Evolutionary conservation across 2,888 invertebrate species (phyloP).

Genomic region (Drosophila percnosoma): DNA sequence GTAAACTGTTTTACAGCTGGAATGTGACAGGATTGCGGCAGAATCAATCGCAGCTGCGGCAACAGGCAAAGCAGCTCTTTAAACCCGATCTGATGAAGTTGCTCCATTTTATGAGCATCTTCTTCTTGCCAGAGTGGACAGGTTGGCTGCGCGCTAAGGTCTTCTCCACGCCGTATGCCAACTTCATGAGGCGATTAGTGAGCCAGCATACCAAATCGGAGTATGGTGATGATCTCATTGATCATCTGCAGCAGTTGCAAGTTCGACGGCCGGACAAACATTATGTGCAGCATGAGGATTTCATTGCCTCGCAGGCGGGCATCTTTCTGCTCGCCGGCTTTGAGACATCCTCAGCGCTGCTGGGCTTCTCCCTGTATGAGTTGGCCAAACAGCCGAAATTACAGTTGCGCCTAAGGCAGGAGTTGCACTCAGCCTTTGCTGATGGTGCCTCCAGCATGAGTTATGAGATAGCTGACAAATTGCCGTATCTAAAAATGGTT

Average conservation of each 20-base stretch:
- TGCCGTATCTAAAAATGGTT: slow-evolving; percentile 85
- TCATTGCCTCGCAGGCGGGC: slow-evolving; percentile 81
- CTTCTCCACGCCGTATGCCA: slow-evolving; percentile 62
- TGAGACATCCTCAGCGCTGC: slow-evolving; percentile 83
- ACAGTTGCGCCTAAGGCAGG: slow-evolving; percentile 83
- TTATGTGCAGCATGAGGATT: slow-evolving; percentile 70
- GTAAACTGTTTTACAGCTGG: slow-evolving; percentile 74
- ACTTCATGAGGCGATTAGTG: slow-evolving; percentile 83
- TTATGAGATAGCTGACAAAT: slow-evolving; percentile 82
- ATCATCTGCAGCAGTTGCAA: slow-evolving; percentile 83
- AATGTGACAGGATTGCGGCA: slow-evolving; percentile 71
- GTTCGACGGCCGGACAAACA: slow-evolving; percentile 39
- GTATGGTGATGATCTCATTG: slow-evolving; percentile 85
- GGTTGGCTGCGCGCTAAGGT: slow-evolving; percentile 69
- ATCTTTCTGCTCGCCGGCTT: slow-evolving; percentile 82
- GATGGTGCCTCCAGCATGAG: slow-evolving; percentile 53
- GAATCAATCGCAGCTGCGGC: slow-evolving; percentile 63
- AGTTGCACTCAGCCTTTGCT: slow-evolving; percentile 78
- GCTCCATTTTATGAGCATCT: slow-evolving; percentile 73
- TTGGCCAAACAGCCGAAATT: slow-evolving; percentile 82
- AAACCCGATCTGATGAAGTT: slow-evolving; percentile 61
- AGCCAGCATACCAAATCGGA: slow-evolving; percentile 2
- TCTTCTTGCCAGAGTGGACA: slow-evolving; percentile 74
- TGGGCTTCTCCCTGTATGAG: slow-evolving; percentile 84
- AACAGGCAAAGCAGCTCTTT: slow-evolving; percentile 69